Percentiles rank a stretch among this genome's conserved stretches.
phyloP scores from a whole-genome alignment of 1,140 invertebrate species.

The Philotrypesis tridentata region DNA sequence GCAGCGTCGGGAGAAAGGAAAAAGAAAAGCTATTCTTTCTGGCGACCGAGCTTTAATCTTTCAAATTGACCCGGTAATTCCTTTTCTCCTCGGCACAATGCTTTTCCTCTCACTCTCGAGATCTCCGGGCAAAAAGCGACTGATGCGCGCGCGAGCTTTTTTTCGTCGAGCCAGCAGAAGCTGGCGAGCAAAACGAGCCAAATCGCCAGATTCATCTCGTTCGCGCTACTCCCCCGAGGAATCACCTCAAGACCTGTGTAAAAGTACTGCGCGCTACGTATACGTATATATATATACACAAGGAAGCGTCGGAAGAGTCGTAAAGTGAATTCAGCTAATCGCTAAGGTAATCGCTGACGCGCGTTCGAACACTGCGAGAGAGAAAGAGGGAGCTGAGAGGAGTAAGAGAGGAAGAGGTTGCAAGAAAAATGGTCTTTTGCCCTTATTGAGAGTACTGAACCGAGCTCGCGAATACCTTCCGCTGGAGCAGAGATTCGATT shows the following conservation, averaged over 20 bases:
- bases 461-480: background rate
- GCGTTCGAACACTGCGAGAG: background rate
- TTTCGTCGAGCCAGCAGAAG: background rate
- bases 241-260: background rate
- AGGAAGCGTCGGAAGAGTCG: background rate
- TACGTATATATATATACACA: no score
- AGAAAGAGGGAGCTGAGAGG: background rate
- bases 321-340: conserved; percentile 36
- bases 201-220: conserved; percentile 33
- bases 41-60: conserved; percentile 18
- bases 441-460: background rate
- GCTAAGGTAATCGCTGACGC: conserved; percentile 29
- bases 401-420: no score
- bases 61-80: conserved; percentile 28
- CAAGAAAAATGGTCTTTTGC: background rate
- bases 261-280: no score
- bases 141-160: background rate
- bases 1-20: background rate
- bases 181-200: background rate
- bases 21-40: background rate
- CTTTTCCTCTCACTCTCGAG: background rate
- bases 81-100: background rate
- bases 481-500: background rate
- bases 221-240: background rate
- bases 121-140: background rate